Conservation (phyloP, 2,797 vertebrate genomes). For the Tolypeutes matacus region DNA sequence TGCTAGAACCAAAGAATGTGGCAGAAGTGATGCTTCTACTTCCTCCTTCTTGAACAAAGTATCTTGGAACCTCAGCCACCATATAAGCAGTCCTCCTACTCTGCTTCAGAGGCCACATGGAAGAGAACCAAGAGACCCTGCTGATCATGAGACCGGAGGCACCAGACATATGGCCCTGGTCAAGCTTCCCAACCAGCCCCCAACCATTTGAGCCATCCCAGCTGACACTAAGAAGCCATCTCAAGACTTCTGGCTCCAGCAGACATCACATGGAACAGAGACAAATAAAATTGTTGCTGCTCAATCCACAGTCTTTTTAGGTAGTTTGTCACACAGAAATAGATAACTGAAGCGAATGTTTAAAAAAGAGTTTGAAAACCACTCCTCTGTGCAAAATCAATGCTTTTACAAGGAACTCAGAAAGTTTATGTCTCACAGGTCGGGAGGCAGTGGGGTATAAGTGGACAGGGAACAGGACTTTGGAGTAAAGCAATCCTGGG, state of each 20-base stretch:
- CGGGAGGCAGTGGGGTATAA: background rate
- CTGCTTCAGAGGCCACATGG: background rate
- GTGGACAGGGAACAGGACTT: background rate
- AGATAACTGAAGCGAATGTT: background rate
- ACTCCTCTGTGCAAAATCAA: background rate
- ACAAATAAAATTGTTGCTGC: background rate
- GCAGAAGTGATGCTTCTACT: background rate
- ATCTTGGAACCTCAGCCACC: background rate
- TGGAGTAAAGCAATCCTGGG: background rate
- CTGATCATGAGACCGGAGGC: background rate
- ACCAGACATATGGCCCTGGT: accelerated
- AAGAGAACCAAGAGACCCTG: background rate
- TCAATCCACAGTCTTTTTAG: background rate
- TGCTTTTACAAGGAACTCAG: background rate
- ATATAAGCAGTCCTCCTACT: background rate
- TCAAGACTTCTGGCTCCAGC: background rate
- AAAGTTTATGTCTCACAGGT: background rate
- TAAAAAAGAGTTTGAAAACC: background rate
- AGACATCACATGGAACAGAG: background rate
- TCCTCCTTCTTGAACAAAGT: background rate
- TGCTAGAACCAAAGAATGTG: background rate
- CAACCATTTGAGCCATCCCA: background rate
- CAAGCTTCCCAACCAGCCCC: background rate
- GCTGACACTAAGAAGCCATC: accelerated
- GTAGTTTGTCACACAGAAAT: background rate